Conservation (phyloP, 2,797 vertebrate genomes). For the Hirundo rustica region DNA sequence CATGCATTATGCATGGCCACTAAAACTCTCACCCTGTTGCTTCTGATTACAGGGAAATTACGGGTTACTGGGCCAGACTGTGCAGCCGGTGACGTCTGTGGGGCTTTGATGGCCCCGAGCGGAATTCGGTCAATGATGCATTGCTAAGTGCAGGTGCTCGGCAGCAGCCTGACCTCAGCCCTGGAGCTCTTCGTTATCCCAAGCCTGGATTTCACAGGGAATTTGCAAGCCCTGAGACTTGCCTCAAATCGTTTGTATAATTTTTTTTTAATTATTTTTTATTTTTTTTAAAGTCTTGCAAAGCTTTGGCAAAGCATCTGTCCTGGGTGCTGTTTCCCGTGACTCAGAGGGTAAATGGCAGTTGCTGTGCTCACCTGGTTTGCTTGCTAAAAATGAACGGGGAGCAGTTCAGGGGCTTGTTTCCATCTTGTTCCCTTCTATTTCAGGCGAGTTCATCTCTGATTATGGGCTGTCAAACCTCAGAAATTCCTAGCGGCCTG, state of each 20-base stretch:
- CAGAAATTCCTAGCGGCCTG: not conserved
- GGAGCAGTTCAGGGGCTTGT: not conserved
- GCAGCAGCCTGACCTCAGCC: conserved; percentile 13
- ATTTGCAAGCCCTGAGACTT: not conserved
- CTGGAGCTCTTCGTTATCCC: not conserved
- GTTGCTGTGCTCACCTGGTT: conserved; percentile 30
- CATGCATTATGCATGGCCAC: not conserved
- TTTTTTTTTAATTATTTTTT: not conserved
- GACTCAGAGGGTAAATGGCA: conserved; percentile 37
- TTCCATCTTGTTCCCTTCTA: conserved; percentile 2
- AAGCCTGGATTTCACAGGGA: not conserved
- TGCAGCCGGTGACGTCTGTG: not conserved
- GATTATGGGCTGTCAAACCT: conserved; percentile 24
- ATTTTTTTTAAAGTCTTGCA: not conserved
- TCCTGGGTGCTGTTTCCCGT: not conserved
- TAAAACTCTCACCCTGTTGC: conserved; percentile 18
- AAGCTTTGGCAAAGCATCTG: not conserved
- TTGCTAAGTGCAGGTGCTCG: not conserved
- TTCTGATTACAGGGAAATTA: conserved; percentile 23
- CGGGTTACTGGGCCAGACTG: not conserved
- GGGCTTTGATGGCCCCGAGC: not conserved
- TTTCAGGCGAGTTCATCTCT: not conserved
- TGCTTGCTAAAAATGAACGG: not conserved
- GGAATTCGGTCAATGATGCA: not conserved
- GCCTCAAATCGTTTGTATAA: not conserved